Percentiles rank a stretch among this genome's conserved stretches.
phyloP scores from a whole-genome alignment of 2,113 vertebrate genomes.

The Aphyosemion australe region DNA sequence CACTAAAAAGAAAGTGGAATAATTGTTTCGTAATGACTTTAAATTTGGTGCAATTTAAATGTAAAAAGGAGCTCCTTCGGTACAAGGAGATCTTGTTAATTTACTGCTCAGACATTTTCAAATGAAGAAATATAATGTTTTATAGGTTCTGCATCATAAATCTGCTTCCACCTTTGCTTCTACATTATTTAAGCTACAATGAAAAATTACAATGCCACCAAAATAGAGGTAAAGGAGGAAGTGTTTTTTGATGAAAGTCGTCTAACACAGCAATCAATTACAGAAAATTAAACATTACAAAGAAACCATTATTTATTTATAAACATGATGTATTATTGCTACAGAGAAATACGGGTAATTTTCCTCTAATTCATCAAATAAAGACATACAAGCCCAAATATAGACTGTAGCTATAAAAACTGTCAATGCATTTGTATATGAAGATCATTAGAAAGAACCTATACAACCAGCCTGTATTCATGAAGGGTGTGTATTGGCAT shows the following conservation, averaged over 20 bases:
- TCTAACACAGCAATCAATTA: background rate
- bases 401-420: too few relatives aligned
- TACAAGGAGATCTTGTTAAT: background rate
- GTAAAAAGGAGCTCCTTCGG: background rate
- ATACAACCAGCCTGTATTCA: too few relatives aligned
- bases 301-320: background rate
- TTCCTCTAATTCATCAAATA: too few relatives aligned
- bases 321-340: background rate
- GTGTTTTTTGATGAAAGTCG: background rate
- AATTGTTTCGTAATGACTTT: background rate
- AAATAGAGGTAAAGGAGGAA: background rate
- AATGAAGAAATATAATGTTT: background rate
- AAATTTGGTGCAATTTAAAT: background rate
- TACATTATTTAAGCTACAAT: background rate
- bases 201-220: background rate
- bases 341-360: too few relatives aligned
- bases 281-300: too few relatives aligned
- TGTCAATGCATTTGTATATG: too few relatives aligned
- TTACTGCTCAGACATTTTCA: background rate
- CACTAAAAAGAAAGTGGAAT: background rate
- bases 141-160: background rate
- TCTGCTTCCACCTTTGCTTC: background rate
- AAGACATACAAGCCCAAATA: too few relatives aligned
- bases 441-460: too few relatives aligned
- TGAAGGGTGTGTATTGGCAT: too few relatives aligned